A percentile compares a stretch with the other conserved stretches of the same genome.
These are phyloP conservation scores for Bostrychus sinensis DNA, from an alignment of 2,113 vertebrate genomes.

Conservation along the genomic window DNA sequence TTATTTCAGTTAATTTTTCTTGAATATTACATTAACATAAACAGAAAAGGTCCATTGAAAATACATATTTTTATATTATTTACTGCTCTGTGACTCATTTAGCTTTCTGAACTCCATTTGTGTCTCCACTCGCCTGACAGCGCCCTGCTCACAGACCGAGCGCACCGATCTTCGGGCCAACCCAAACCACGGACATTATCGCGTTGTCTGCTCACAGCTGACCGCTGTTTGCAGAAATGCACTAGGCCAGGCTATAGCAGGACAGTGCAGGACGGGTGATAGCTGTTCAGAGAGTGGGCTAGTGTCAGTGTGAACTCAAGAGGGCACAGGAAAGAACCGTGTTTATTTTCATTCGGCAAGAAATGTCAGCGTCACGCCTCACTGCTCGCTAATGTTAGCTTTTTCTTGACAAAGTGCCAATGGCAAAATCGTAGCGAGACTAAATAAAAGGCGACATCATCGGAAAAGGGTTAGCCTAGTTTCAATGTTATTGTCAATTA, in stretches of 20 bases:
- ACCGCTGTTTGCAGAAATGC: constrained; percentile 54
- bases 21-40: neutral
- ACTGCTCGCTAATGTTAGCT: constrained; percentile 37
- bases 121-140: neutral
- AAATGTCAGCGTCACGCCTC: constrained; percentile 37
- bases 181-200: constrained; percentile 46
- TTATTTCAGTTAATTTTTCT: too few relatives aligned
- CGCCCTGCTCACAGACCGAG: neutral
- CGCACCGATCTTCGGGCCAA: neutral
- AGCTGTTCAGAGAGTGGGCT: constrained; percentile 30
- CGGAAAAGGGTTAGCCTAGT: constrained; percentile 50
- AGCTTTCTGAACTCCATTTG: too few relatives aligned
- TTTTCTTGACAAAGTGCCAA: constrained; percentile 31
- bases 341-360: neutral
- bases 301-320: constrained; percentile 11
- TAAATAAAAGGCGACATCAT: constrained; percentile 53
- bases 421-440: constrained; percentile 30
- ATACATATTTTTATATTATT: too few relatives aligned
- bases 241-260: constrained; percentile 58
- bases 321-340: constrained; percentile 17
- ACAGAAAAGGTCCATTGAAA: neutral
- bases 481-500: constrained; percentile 77
- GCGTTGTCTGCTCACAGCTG: constrained; percentile 68
- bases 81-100: too few relatives aligned
- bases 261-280: constrained; percentile 35